These are phyloP conservation scores for Ara ararauna DNA, from an alignment of 2,797 vertebrate species.

Conservation along the genomic window DNA sequence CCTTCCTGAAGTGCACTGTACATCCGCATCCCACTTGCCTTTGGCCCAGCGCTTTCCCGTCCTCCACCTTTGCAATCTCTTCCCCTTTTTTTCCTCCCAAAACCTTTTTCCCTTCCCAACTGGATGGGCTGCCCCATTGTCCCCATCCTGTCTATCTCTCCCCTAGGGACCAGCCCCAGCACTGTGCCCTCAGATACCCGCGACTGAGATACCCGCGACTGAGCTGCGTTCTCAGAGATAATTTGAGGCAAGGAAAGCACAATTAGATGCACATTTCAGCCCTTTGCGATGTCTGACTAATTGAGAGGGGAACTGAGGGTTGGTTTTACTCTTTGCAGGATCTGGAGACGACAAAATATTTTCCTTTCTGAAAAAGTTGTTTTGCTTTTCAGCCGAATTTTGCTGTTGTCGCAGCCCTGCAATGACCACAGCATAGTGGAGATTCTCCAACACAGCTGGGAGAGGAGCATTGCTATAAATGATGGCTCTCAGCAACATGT, in stretches of 20 bases:
- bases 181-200: accelerated
- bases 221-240: not conserved
- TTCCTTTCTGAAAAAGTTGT: not conserved
- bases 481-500: not conserved
- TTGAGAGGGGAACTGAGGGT: slow-evolving; percentile 1
- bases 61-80: not conserved
- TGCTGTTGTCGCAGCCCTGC: not conserved
- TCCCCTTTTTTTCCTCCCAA: not conserved
- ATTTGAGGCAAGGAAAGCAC: not conserved
- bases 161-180: accelerated
- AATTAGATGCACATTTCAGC: slow-evolving; percentile 1
- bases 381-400: not conserved
- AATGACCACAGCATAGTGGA: not conserved
- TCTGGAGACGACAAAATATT: slow-evolving; percentile 17
- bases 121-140: not conserved
- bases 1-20: accelerated
- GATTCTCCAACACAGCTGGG: not conserved
- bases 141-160: not conserved
- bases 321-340: not conserved
- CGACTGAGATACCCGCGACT: not conserved
- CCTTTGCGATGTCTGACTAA: not conserved
- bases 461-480: not conserved
- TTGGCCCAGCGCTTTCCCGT: not conserved
- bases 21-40: not conserved
- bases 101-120: not conserved